A percentile compares a stretch with the other conserved stretches of the same genome.
phyloP scores from a whole-genome alignment of 1,140 invertebrate species.

The Drosophila equinoxialis region DNA sequence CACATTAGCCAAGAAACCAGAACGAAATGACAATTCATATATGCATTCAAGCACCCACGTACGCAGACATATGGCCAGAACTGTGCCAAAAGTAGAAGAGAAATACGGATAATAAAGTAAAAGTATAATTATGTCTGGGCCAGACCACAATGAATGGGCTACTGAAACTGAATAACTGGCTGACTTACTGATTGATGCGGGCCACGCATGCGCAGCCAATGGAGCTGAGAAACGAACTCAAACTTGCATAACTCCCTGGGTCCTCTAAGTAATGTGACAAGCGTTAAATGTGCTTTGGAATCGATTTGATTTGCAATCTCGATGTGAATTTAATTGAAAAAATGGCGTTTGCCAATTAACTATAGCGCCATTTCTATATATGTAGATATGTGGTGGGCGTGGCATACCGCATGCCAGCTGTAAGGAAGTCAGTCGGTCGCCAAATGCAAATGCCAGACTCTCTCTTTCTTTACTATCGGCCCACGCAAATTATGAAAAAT shows the following conservation, averaged over 20 bases:
- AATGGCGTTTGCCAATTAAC: conserved; percentile 47
- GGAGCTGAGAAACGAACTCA: conserved; percentile 36
- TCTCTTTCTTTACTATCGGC: conserved; percentile 21
- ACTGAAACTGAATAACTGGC: conserved; percentile 12
- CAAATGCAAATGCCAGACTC: conserved; percentile 59
- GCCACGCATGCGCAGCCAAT: conserved; percentile 31
- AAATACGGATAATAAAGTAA: conserved; percentile 47
- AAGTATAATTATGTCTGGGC: conserved; percentile 50
- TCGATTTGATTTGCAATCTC: conserved; percentile 78
- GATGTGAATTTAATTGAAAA: conserved; percentile 76
- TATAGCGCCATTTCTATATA: conserved; percentile 30
- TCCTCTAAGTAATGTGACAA: conserved; percentile 71
- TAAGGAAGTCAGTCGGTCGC: conserved; percentile 78
- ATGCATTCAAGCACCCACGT: conserved; percentile 39
- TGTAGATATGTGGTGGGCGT: conserved; percentile 19
- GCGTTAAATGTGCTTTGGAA: conserved; percentile 73
- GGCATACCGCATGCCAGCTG: conserved; percentile 54
- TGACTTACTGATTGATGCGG: conserved; percentile 8
- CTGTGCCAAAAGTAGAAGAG: conserved; percentile 53
- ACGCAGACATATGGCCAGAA: conserved; percentile 39
- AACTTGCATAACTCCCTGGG: conserved; percentile 49
- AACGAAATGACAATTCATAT: conserved; percentile 50
- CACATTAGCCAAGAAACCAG: conserved; percentile 62
- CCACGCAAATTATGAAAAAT: conserved; percentile 67
- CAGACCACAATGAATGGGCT: conserved; percentile 7